A percentile compares a stretch with the other conserved stretches of the same genome.
Evolutionary conservation across 1,140 invertebrate species (phyloP).

Genomic region (Pentalonia nigronervosa): DNA sequence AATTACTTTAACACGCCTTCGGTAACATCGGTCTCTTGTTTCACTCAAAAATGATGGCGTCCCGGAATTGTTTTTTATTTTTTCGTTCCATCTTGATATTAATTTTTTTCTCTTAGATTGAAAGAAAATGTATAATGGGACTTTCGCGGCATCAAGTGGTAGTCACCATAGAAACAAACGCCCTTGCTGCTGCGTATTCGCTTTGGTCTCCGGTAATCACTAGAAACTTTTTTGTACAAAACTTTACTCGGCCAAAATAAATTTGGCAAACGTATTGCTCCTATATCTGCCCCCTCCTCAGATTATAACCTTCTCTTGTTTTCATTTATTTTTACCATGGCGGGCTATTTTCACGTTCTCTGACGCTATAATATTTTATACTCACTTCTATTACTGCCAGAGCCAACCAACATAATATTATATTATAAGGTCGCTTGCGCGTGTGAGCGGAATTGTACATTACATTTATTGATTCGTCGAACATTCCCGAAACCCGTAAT

Average conservation of each 20-base stretch:
- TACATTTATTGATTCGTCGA: neutral
- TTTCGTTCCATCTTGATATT: neutral
- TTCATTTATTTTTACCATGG: neutral
- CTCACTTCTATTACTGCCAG: neutral
- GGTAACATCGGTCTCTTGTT: neutral
- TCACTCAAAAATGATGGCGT: neutral
- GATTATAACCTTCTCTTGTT: neutral
- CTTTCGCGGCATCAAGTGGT: conserved; percentile 22
- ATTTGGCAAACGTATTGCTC: neutral
- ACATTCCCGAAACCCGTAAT: neutral
- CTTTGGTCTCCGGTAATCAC: conserved; percentile 6
- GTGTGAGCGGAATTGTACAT: neutral
- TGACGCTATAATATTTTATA: neutral
- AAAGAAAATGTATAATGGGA: neutral
- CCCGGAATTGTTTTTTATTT: neutral
- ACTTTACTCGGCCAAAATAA: conserved; percentile 20
- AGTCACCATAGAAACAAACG: conserved; percentile 32
- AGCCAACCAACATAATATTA: neutral
- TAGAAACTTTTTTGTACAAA: conserved; percentile 6
- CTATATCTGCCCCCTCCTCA: neutral
- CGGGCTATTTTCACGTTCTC: neutral
- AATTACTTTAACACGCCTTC: neutral
- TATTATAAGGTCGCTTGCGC: neutral
- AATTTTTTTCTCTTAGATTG: conserved; percentile 24
- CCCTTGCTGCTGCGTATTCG: neutral